Evolutionary conservation across 2,888 invertebrate species (phyloP), one percentile per base, ranked within the genome.

Genomic region (Cacoxenus indagator): DNA sequence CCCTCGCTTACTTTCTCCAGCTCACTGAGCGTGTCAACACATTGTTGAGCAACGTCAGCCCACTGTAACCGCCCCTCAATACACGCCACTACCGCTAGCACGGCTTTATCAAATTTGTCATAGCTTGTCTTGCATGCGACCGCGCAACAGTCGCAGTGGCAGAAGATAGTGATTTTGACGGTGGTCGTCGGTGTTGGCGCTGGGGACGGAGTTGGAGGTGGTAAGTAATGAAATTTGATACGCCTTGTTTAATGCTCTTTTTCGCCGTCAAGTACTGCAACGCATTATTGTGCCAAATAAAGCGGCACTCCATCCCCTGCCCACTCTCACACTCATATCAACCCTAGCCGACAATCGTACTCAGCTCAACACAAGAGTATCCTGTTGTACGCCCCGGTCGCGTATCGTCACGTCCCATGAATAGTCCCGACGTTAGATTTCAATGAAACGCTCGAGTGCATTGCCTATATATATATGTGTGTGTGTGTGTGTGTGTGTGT

Each of bases 221-320:
- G 71, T 71, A 76, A 75, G 80, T 88, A 88, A 88, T 88, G 88
- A 88, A 88, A 88, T 88, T 86, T 85, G 87, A 88, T 88, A 88
- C 85, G 88, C 88, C 88, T 88, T 85, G 87, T 88, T 87, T 86
- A 87, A 87, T 87, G 87, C 86, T 86, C 87, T 85, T 87, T 86
- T 85, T 84, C 72, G 45, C 70, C 64, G 70, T 76, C 73, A 76
- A 68, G 57, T 64, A 29, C 45, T 29, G 57, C 27, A 14, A 37
- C 54, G 31, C 62, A 55, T 64, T 48, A n/a, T n/a, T 67, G 70
- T 71, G 73, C 73, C 74, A 73, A 76, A 76, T 73, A 75, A 76
- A 76, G 73, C 76, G 76, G 76, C 68, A 66, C 73, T 72, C 9
- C 19, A n/a, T 48, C 19, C 9, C 8, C 2, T 37, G 3, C 37